Evolutionary conservation across 2,797 vertebrate genomes (phyloP), one percentile per base, ranked within the genome.

Genomic region (Pachyuromys duprasi): DNA sequence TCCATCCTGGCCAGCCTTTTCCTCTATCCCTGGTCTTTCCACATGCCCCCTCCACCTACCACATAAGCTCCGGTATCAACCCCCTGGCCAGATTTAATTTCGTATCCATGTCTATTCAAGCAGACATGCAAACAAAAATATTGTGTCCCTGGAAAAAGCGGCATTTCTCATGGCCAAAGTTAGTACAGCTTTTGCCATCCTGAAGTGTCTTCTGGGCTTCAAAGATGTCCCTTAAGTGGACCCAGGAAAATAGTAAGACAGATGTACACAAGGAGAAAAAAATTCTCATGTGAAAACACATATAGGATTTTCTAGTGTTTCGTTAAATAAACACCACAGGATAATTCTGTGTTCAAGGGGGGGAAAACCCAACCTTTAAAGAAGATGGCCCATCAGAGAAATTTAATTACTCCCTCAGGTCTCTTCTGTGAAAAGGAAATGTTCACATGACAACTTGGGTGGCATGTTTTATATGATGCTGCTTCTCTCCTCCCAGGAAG

Each of bases 21-120:
- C 82, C 62, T 92, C 93, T 49, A 13, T 36, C 53, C 36, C 18
- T 74, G 74, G 53, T 88, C 91, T 36, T 88, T 86, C 96, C 92
- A 95, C 92, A 97, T 97, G 96, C 57, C 91, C 72, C 57, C 74
- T 39, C 90, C 15, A 62, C 26, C 15, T 15, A 55, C 62, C 63
- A 75, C 9, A 67, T 63, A 94, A 93, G 83, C 57, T 90, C 81
- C 36, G 60, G 60, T 45, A 45, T 83, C 86, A 80, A 88, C 60
- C 91, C 83, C 93, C 92, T 63, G 89, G 94, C 79, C 95, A 93
- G 95, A 96, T 96, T 95, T 93, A 89, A 97, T 95, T 96, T 96
- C 95, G 96, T 91, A 89, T 57, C 90, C 89, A 75, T 86, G 90
- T 78, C 94, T 97, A 81, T 49, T 87, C 62, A 79, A 89, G 80